Conservation (phyloP, 1,140 invertebrate species). For the Yoshiicerus persimilis region DNA sequence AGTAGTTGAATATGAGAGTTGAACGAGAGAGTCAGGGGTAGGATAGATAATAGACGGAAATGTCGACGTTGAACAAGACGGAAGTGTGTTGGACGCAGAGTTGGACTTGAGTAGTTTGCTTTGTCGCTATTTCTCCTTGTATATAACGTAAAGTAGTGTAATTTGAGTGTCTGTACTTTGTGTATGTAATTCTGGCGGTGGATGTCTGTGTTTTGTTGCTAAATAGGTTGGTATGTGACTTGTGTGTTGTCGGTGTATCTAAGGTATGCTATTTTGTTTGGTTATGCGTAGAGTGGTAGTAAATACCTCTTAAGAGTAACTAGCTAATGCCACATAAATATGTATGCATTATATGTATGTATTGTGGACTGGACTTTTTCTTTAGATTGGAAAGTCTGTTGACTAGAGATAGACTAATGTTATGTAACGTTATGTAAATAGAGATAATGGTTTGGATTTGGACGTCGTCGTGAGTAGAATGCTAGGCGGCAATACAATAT, state of each 20-base stretch:
- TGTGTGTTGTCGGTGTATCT: neutral
- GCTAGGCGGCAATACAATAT: neutral
- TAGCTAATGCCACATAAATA: neutral
- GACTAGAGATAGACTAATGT: neutral
- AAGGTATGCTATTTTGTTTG: neutral
- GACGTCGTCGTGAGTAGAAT: neutral
- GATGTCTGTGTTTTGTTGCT: neutral
- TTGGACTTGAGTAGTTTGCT: neutral
- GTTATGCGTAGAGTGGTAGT: neutral
- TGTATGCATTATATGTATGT: neutral
- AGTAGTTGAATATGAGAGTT: neutral
- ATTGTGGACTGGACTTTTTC: neutral
- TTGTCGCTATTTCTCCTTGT: neutral
- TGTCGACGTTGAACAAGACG: slow-evolving; percentile 11
- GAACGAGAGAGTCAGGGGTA: neutral
- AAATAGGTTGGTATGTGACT: too few species aligned
- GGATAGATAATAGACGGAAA: slow-evolving; percentile 12
- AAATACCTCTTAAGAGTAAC: neutral
- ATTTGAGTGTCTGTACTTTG: neutral
- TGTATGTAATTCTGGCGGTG: neutral
- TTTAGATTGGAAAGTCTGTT: neutral
- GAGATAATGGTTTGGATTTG: neutral
- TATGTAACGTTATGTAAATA: neutral
- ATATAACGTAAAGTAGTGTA: neutral
- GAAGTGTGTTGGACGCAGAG: slow-evolving; percentile 17